These are phyloP conservation scores for Tricholauxania praeusta DNA, from an alignment of 2,888 invertebrate species.

Conservation along the genomic window DNA sequence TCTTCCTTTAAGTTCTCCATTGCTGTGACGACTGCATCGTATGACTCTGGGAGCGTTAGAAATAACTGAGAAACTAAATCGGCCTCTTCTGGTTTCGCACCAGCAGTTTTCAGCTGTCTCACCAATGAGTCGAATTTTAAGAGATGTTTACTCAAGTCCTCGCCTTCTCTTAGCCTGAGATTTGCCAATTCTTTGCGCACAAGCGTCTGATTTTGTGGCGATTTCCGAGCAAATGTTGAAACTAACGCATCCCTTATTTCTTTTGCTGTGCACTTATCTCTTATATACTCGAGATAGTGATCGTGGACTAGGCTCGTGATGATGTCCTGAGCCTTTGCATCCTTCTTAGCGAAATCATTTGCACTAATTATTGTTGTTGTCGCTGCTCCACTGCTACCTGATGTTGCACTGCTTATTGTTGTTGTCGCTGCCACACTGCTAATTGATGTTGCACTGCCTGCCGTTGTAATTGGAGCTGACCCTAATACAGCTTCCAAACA, in stretches of 20 bases:
- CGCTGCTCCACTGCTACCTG: too few relatives aligned
- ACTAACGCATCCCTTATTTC: too few relatives aligned
- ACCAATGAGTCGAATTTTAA: slow-evolving; percentile 12
- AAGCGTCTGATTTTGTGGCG: slow-evolving; percentile 13
- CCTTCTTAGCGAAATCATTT: slow-evolving; percentile 2
- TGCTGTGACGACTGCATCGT: slow-evolving; percentile 18
- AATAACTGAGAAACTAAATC: slow-evolving; percentile 18
- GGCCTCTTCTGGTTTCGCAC: slow-evolving; percentile 17
- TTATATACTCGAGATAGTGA: slow-evolving; percentile 22
- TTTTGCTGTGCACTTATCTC: too few relatives aligned
- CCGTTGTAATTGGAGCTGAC: slow-evolving; percentile 1
- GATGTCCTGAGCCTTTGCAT: slow-evolving; percentile 2
- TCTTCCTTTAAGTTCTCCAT: too few relatives aligned
- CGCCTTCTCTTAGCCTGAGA: slow-evolving; percentile 5
- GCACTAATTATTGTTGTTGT: too few relatives aligned
- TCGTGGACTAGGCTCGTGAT: slow-evolving; percentile 3
- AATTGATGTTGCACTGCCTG: background rate
- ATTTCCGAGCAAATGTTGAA: slow-evolving; percentile 2
- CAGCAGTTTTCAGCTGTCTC: slow-evolving; percentile 4
- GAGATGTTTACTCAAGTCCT: background rate
- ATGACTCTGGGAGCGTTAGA: slow-evolving; percentile 21
- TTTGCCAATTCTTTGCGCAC: slow-evolving; percentile 17
- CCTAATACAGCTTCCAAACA: slow-evolving; percentile 23
- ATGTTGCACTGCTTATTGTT: background rate
- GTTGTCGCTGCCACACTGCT: background rate